Conservation (phyloP, 2,888 invertebrate species). For the Ennomos erosarius region DNA sequence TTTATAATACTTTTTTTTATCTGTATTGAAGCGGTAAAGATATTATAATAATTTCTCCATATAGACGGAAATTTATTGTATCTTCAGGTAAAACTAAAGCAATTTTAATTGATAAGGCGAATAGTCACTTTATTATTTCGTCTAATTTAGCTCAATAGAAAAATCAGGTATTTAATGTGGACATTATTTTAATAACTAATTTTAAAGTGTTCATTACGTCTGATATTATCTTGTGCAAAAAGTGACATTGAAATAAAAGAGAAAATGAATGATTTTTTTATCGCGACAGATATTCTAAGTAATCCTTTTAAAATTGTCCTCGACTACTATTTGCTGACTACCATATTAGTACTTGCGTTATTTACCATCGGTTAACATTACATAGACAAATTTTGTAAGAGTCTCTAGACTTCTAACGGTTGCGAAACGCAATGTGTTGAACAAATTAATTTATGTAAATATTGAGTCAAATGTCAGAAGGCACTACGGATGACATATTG, state of each 20-base stretch:
- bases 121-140: too few relatives aligned
- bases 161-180: too few relatives aligned
- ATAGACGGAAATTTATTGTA: too few relatives aligned
- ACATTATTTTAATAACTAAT: too few relatives aligned
- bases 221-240: too few relatives aligned
- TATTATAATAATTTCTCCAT: too few relatives aligned
- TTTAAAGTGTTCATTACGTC: too few relatives aligned
- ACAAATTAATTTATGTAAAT: constrained; percentile 66
- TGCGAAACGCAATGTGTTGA: constrained; percentile 48
- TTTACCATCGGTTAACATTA: constrained; percentile 48
- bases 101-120: too few relatives aligned
- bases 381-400: constrained; percentile 55
- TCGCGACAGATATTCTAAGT: constrained; percentile 24
- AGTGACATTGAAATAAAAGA: background rate
- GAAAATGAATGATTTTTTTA: constrained; percentile 13
- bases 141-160: too few relatives aligned
- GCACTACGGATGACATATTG: background rate
- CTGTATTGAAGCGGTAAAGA: too few relatives aligned
- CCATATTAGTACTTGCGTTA: constrained; percentile 35
- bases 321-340: constrained; percentile 42
- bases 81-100: too few relatives aligned
- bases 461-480: constrained; percentile 55
- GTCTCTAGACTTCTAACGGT: constrained; percentile 31
- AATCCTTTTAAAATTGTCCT: constrained; percentile 38
- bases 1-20: too few relatives aligned